phyloP scores from a whole-genome alignment of 2,113 vertebrate species.

The Litocranius walleri region DNA sequence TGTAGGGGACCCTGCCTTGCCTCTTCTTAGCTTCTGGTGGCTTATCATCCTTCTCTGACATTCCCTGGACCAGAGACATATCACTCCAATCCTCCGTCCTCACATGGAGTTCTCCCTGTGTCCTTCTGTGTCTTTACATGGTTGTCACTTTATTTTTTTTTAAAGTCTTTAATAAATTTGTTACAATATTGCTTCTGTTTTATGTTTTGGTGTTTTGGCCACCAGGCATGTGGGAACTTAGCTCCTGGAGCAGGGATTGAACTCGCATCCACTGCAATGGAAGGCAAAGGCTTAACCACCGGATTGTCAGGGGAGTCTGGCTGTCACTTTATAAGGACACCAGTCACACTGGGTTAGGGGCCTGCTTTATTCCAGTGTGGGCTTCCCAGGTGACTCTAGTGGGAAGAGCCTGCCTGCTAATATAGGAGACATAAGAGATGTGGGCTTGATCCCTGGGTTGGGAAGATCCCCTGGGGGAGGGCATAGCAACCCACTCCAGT shows the following conservation, averaged over 20 bases:
- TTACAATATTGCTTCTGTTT: neutral
- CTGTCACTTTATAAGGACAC: neutral
- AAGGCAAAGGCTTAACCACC: neutral
- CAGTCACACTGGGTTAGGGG: neutral
- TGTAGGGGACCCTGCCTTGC: neutral
- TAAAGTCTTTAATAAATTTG: neutral
- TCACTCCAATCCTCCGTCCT: neutral
- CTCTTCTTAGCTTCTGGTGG: neutral
- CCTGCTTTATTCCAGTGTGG: neutral
- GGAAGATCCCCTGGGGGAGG: neutral
- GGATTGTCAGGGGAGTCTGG: neutral
- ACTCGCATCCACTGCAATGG: neutral
- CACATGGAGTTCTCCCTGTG: neutral
- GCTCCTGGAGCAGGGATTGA: neutral
- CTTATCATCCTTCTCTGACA: neutral
- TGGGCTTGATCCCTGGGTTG: neutral
- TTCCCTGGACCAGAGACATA: neutral
- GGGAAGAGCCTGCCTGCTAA: neutral
- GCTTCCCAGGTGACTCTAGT: neutral
- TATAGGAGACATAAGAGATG: accelerated
- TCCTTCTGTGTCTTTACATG: neutral
- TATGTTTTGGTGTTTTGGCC: neutral
- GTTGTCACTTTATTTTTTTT: neutral
- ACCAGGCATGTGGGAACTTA: neutral
- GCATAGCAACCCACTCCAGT: neutral